Percentiles rank a stretch among this genome's conserved stretches.
Conservation (phyloP, 2,888 invertebrate species). For the Lamellibrachia satsuma region DNA sequence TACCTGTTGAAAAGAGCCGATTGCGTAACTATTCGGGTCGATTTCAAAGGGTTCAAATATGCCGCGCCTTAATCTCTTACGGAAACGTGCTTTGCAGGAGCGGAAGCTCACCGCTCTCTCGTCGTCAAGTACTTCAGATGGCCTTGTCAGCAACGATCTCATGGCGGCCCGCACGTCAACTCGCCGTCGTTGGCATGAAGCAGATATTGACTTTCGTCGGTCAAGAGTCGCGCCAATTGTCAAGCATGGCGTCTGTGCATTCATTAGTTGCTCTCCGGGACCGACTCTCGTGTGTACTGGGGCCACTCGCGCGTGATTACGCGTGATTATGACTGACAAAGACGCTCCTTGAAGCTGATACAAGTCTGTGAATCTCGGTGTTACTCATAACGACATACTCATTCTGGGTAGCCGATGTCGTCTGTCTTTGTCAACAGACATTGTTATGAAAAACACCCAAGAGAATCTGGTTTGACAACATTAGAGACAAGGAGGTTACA, state of each 20-base stretch:
- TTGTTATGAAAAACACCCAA: background rate
- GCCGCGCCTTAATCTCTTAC: background rate
- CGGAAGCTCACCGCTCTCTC: background rate
- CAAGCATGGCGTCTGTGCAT: background rate
- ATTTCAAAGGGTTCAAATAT: background rate
- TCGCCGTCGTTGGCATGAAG: background rate
- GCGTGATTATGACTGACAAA: background rate
- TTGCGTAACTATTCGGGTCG: background rate
- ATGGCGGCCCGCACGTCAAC: background rate
- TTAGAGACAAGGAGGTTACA: background rate
- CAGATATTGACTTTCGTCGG: slow-evolving; percentile 2
- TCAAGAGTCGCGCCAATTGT: background rate
- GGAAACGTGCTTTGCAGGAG: background rate
- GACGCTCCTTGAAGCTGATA: background rate
- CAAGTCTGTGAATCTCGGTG: background rate
- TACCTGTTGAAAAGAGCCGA: background rate
- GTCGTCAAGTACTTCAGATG: background rate
- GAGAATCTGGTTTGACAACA: background rate
- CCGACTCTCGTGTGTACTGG: background rate
- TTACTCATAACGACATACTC: background rate
- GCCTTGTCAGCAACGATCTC: background rate
- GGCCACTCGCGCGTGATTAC: background rate
- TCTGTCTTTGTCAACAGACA: background rate
- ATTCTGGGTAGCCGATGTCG: background rate
- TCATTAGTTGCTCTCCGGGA: background rate